Percentiles rank a stretch among this genome's conserved stretches.
phyloP scores from a whole-genome alignment of 2,113 vertebrate species.

The Balaeniceps rex region DNA sequence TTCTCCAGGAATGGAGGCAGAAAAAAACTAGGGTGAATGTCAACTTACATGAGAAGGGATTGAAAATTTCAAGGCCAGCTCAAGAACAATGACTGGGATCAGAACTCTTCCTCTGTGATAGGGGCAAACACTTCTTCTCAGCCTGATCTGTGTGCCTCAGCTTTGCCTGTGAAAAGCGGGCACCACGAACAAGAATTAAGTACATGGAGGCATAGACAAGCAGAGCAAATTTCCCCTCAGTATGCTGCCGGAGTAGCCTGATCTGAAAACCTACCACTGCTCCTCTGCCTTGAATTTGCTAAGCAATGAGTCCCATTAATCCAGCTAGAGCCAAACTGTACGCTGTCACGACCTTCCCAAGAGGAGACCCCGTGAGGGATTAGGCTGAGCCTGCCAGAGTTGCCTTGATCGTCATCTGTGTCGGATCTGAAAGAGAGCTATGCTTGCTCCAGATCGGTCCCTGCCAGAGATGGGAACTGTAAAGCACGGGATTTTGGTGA shows the following conservation, averaged over 20 bases:
- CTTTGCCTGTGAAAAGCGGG: neutral
- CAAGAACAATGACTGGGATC: neutral
- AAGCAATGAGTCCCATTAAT: neutral
- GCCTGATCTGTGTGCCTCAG: neutral
- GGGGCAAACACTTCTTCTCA: neutral
- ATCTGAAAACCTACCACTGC: neutral
- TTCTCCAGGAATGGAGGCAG: neutral
- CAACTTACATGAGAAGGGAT: neutral
- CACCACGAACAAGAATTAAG: neutral
- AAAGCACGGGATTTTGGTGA: neutral
- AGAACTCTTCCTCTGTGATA: neutral
- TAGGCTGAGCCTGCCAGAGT: neutral
- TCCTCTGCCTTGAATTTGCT: neutral
- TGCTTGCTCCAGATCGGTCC: neutral
- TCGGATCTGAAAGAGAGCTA: neutral
- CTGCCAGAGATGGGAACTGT: rapidly evolving
- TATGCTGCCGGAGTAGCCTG: neutral
- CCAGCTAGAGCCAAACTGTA: neutral
- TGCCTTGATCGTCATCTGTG: neutral
- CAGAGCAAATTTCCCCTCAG: neutral
- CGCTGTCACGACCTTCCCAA: neutral
- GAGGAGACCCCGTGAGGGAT: neutral
- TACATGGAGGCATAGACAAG: rapidly evolving
- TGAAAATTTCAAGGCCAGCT: neutral
- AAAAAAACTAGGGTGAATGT: neutral